phyloP scores from a whole-genome alignment of 2,888 invertebrate species.

The Rhopalosiphum nymphaeae region DNA sequence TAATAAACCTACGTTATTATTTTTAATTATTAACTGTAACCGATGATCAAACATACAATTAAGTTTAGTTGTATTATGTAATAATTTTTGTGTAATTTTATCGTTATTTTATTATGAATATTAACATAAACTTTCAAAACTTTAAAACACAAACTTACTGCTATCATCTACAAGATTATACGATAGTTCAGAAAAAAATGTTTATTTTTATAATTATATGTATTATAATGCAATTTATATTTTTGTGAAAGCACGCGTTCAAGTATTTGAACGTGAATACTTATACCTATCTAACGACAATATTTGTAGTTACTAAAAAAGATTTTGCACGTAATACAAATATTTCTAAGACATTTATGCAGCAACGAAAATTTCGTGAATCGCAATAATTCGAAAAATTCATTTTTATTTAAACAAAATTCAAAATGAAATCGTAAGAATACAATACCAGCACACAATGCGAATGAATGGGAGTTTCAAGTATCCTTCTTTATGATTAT shows the following conservation, averaged over 20 bases:
- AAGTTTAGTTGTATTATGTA: neutral
- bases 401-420: constrained; percentile 7
- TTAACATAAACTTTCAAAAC: neutral
- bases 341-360: constrained; percentile 41
- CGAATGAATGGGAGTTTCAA: neutral
- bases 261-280: constrained; percentile 17
- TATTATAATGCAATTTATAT: neutral
- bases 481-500: constrained; percentile 27
- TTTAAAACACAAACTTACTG: neutral
- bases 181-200: constrained; percentile 2
- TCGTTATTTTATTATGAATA: neutral
- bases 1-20: neutral
- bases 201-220: neutral
- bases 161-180: neutral
- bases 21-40: neutral
- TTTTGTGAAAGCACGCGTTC: constrained; percentile 11
- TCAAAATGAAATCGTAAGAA: neutral
- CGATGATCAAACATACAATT: neutral
- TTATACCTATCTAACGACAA: neutral
- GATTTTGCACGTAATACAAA: neutral
- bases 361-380: neutral
- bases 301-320: neutral
- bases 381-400: constrained; percentile 35
- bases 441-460: neutral
- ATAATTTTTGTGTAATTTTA: neutral